These are phyloP conservation scores for Entomyzon cyanotis DNA, from an alignment of 2,113 vertebrate species.

Conservation along the genomic window DNA sequence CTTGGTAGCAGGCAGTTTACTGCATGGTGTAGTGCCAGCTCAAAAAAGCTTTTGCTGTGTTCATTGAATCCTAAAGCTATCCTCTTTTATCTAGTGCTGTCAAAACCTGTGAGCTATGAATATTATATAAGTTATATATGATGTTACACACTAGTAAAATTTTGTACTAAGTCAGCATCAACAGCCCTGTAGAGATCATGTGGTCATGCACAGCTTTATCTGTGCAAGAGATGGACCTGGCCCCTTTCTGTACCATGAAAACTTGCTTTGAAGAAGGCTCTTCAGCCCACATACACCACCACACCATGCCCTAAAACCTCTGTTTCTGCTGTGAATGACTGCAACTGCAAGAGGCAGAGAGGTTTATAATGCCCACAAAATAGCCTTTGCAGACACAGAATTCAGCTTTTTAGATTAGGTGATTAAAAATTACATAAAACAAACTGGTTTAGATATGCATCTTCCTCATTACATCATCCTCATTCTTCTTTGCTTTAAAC, in stretches of 20 bases:
- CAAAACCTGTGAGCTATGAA: background rate
- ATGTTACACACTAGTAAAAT: background rate
- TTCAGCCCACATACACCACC: background rate
- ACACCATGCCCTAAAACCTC: background rate
- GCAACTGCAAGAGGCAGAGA: background rate
- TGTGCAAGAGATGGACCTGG: background rate
- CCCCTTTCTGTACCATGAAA: background rate
- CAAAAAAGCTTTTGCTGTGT: background rate
- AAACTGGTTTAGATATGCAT: background rate
- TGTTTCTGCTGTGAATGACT: background rate
- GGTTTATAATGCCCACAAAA: background rate
- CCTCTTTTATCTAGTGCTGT: background rate
- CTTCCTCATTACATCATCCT: background rate
- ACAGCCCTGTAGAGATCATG: background rate
- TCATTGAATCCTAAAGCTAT: background rate
- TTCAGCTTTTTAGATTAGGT: background rate
- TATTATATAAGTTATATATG: background rate
- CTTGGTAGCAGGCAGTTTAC: background rate
- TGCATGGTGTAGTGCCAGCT: background rate
- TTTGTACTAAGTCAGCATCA: background rate
- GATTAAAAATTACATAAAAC: background rate
- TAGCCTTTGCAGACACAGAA: background rate
- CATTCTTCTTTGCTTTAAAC: background rate
- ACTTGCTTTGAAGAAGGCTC: background rate
- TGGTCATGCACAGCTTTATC: fast-evolving